Evolutionary conservation across 2,888 invertebrate species (phyloP).

Genomic region (Bursaphelenchus okinawaensis): DNA sequence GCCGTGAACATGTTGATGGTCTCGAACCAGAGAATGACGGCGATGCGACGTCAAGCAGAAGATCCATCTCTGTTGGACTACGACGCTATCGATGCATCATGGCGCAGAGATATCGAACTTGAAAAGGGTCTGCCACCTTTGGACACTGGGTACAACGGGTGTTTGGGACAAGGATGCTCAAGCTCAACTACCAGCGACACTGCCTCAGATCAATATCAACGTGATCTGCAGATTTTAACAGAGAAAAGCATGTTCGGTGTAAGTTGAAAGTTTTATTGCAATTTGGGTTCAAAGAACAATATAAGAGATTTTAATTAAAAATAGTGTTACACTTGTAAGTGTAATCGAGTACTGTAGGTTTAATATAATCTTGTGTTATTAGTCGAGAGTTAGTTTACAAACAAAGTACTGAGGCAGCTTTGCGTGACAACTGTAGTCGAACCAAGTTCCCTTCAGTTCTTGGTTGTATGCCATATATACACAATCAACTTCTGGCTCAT

Average conservation of each 20-base stretch:
- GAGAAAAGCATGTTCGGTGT: constrained; percentile 40
- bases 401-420: constrained; percentile 52
- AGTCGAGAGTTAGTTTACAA: constrained; percentile 33
- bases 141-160: neutral
- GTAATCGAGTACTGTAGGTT: too few relatives aligned
- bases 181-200: neutral
- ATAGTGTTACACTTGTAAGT: too few relatives aligned
- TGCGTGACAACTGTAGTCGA: constrained; percentile 50
- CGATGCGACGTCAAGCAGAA: neutral
- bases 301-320: neutral
- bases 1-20: constrained; percentile 29
- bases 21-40: neutral
- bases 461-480: constrained; percentile 55
- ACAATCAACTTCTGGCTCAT: constrained; percentile 51
- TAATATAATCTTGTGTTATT: neutral
- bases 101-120: constrained; percentile 54
- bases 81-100: constrained; percentile 55
- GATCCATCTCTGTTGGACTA: constrained; percentile 41
- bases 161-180: constrained; percentile 8
- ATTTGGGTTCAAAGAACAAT: constrained; percentile 1
- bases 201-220: constrained; percentile 39
- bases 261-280: constrained; percentile 5
- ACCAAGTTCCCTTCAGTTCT: constrained; percentile 52
- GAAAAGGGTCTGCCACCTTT: constrained; percentile 32
- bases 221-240: constrained; percentile 46